Conservation (phyloP, 2,797 vertebrate species). For the Decapterus maruadsi region DNA sequence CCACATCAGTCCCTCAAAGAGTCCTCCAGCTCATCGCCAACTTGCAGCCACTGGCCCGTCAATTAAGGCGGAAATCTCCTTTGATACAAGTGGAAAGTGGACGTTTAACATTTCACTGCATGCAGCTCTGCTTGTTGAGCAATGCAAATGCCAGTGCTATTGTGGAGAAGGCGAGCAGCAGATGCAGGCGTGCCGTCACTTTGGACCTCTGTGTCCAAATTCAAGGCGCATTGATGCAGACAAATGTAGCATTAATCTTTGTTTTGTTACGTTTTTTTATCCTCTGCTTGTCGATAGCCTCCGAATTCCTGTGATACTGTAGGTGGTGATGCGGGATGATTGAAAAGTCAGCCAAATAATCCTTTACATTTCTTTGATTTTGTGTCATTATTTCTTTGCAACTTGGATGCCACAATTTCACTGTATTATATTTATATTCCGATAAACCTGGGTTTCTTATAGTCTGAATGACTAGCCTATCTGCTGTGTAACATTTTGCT, state of each 20-base stretch:
- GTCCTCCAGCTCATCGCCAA: slow-evolving; percentile 66
- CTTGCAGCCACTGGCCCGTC: slow-evolving; percentile 75
- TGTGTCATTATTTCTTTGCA: slow-evolving; percentile 57
- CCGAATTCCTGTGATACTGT: slow-evolving; percentile 52
- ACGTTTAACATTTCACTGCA: slow-evolving; percentile 71
- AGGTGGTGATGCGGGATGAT: slow-evolving; percentile 62
- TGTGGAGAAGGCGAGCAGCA: slow-evolving; percentile 41
- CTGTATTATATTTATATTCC: slow-evolving; percentile 81
- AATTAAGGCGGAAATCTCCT: slow-evolving; percentile 67
- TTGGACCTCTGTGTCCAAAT: slow-evolving; percentile 39
- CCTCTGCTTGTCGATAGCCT: slow-evolving; percentile 62
- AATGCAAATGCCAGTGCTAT: slow-evolving; percentile 38
- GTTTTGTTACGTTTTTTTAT: slow-evolving; percentile 66
- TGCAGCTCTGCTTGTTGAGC: slow-evolving; percentile 54
- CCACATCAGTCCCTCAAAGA: slow-evolving; percentile 76
- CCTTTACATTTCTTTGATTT: slow-evolving; percentile 79
- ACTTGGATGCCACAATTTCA: slow-evolving; percentile 40
- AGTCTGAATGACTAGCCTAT: slow-evolving; percentile 58
- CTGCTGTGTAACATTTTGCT: slow-evolving; percentile 63
- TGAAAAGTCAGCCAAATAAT: slow-evolving; percentile 55
- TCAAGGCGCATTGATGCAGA: slow-evolving; percentile 49
- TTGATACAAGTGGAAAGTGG: slow-evolving; percentile 30
- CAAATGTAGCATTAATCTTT: slow-evolving; percentile 62
- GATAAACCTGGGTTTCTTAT: slow-evolving; percentile 55
- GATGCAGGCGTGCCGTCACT: slow-evolving; percentile 38